Percentiles rank a stretch among this genome's conserved stretches.
These are phyloP conservation scores for Cyclophora punctaria DNA, from an alignment of 2,888 invertebrate species.

Conservation along the genomic window DNA sequence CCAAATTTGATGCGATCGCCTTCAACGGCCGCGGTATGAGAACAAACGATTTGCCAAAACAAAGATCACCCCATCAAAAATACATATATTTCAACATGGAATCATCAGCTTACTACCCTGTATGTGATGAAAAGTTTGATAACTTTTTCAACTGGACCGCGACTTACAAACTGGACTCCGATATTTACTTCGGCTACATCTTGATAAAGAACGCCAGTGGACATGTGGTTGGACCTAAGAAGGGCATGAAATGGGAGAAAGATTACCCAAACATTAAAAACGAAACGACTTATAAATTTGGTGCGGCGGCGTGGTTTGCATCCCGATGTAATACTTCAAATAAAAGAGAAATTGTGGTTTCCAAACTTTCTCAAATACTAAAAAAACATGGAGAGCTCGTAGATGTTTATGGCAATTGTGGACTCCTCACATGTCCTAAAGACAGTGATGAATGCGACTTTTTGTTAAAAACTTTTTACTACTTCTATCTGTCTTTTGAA, in stretches of 20 bases:
- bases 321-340: constrained; percentile 49
- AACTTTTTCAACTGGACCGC: constrained; percentile 62
- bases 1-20: constrained; percentile 49
- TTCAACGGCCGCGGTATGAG: constrained; percentile 51
- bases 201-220: constrained; percentile 38
- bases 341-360: constrained; percentile 34
- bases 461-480: constrained; percentile 74
- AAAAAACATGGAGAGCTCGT: constrained; percentile 37
- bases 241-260: constrained; percentile 33
- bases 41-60: constrained; percentile 28
- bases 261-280: constrained; percentile 26
- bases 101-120: constrained; percentile 52
- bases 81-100: constrained; percentile 60
- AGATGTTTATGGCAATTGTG: constrained; percentile 75
- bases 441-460: constrained; percentile 33
- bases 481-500: constrained; percentile 83
- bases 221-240: constrained; percentile 44
- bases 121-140: constrained; percentile 41
- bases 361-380: constrained; percentile 33
- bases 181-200: constrained; percentile 52
- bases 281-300: constrained; percentile 25
- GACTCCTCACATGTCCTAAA: constrained; percentile 41
- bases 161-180: constrained; percentile 59
- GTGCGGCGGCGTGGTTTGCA: constrained; percentile 57
- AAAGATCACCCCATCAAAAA: constrained; percentile 44